A percentile compares a stretch with the other conserved stretches of the same genome.
Conservation (phyloP, 2,888 invertebrate genomes). For the Apantesis nais region DNA sequence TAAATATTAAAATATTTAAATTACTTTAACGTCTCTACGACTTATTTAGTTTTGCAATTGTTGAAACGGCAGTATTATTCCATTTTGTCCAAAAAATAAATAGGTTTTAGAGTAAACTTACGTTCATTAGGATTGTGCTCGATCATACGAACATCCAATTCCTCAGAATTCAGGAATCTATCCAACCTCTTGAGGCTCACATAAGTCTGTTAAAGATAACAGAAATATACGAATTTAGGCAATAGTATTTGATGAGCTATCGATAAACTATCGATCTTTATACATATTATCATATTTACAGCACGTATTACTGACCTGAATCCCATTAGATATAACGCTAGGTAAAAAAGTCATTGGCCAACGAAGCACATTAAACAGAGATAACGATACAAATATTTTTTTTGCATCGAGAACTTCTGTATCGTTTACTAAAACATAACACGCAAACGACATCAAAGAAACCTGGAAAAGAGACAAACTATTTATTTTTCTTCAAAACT, state of each 20-base stretch:
- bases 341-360: slow-evolving; percentile 98
- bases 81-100: background rate
- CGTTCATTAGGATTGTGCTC: slow-evolving; percentile 90
- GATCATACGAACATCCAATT: slow-evolving; percentile 92
- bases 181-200: slow-evolving; percentile 97
- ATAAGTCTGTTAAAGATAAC: slow-evolving; percentile 85
- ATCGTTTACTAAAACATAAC: slow-evolving; percentile 94
- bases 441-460: slow-evolving; percentile 94
- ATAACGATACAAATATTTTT: slow-evolving; percentile 97
- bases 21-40: too few species aligned
- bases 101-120: slow-evolving; percentile 72
- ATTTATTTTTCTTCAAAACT: background rate
- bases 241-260: background rate
- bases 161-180: slow-evolving; percentile 96
- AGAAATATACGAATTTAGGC: background rate
- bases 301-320: slow-evolving; percentile 89
- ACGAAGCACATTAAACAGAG: slow-evolving; percentile 98
- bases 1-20: too few species aligned
- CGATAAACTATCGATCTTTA: background rate
- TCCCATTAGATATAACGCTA: slow-evolving; percentile 96
- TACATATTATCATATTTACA: background rate
- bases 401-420: slow-evolving; percentile 93
- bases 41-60: too few species aligned
- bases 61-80: too few species aligned
- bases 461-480: slow-evolving; percentile 80